Percentiles rank a stretch among this genome's conserved stretches.
Evolutionary conservation across 37 sponge, comb jelly and placozoan species (phyloP).

Genomic region (Theonella swinhoei): DNA sequence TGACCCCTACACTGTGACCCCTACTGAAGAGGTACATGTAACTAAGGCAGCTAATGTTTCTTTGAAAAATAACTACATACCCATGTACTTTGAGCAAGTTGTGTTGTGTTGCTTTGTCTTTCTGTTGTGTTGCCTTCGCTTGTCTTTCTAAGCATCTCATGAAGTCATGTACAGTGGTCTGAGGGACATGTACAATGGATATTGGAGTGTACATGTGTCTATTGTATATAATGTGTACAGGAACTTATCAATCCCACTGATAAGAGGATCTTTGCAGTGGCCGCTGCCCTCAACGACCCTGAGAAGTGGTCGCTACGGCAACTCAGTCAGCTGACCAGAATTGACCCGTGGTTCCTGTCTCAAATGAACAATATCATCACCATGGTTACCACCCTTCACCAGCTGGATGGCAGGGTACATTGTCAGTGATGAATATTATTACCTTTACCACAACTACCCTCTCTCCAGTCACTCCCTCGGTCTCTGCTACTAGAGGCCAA

Average conservation of each 20-base stretch:
- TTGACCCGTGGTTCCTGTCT: slow-evolving; percentile 95
- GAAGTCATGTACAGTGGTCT: too few relatives aligned
- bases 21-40: slow-evolving; percentile 73
- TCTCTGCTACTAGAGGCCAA: slow-evolving; percentile 83
- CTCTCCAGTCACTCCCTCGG: slow-evolving; percentile 8
- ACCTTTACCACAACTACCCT: too few relatives aligned
- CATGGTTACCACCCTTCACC: slow-evolving; percentile 41
- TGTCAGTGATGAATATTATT: neutral
- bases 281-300: slow-evolving; percentile 81
- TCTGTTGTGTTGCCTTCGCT: too few relatives aligned
- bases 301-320: slow-evolving; percentile 69
- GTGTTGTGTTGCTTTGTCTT: too few relatives aligned
- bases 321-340: slow-evolving; percentile 82
- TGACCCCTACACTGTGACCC: slow-evolving; percentile 44
- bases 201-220: too few relatives aligned
- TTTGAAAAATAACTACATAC: too few relatives aligned
- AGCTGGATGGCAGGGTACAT: slow-evolving; percentile 59
- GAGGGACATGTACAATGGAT: too few relatives aligned
- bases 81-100: too few relatives aligned
- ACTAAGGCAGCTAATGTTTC: neutral
- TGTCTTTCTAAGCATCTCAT: too few relatives aligned
- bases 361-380: slow-evolving; percentile 90
- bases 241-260: slow-evolving; percentile 91
- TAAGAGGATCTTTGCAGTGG: slow-evolving; percentile 92
- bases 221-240: too few relatives aligned